These are phyloP conservation scores for Prorops nasuta DNA, from an alignment of 1,140 invertebrate genomes.

Conservation along the genomic window DNA sequence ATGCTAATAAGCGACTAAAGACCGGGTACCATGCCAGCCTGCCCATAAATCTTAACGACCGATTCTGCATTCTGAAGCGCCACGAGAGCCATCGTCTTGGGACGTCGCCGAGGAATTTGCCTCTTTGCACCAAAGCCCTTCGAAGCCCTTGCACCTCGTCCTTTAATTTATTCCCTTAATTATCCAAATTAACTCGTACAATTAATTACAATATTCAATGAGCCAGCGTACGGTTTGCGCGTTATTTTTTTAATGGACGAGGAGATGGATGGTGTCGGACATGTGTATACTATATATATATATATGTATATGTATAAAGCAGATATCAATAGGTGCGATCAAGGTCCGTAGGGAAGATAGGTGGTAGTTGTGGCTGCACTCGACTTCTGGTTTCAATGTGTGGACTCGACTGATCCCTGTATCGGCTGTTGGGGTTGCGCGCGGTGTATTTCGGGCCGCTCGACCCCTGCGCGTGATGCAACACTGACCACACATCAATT, in stretches of 20 bases:
- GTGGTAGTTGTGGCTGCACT: background rate
- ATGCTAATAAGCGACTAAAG: slow-evolving; percentile 60
- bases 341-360: background rate
- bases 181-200: too few species aligned
- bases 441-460: slow-evolving; percentile 40
- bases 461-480: slow-evolving; percentile 55
- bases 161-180: too few species aligned
- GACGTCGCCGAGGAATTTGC: slow-evolving; percentile 20
- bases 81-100: slow-evolving; percentile 36
- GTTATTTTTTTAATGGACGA: too few species aligned
- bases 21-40: slow-evolving; percentile 46
- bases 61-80: slow-evolving; percentile 39
- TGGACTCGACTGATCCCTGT: slow-evolving; percentile 45
- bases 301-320: too few species aligned
- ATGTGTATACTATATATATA: too few species aligned
- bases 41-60: slow-evolving; percentile 52
- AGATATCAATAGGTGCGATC: background rate
- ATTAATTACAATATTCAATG: too few species aligned
- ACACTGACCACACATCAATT: slow-evolving; percentile 59
- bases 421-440: slow-evolving; percentile 8
- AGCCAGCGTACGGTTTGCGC: too few species aligned
- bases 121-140: too few species aligned
- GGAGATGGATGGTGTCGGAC: too few species aligned
- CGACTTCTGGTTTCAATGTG: slow-evolving; percentile 35
- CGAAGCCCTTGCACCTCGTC: too few species aligned